phyloP scores from a whole-genome alignment of 1,140 invertebrate genomes.

The Potamilus streckersoni region DNA sequence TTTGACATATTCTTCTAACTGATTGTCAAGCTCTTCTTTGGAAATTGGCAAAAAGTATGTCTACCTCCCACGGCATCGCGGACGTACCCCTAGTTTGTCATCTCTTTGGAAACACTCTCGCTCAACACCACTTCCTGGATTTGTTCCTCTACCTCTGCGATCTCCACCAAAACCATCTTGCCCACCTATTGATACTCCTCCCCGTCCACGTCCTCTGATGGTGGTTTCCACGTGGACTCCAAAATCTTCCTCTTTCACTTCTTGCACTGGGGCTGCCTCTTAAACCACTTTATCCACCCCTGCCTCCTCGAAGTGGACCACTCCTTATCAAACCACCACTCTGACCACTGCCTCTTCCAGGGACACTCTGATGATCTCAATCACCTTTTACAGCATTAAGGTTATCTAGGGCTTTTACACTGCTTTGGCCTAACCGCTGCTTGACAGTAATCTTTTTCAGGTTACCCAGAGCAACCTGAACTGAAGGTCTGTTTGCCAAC shows the following conservation, averaged over 20 bases:
- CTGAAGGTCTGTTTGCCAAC: conserved; percentile 70
- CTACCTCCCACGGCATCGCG: conserved; percentile 26
- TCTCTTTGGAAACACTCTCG: conserved; percentile 37
- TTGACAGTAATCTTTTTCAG: conserved; percentile 50
- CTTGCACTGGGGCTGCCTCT: conserved; percentile 37
- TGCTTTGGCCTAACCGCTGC: conserved; percentile 64
- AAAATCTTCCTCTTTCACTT: no score
- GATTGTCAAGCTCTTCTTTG: conserved; percentile 72
- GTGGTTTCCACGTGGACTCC: no score
- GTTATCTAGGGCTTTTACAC: conserved; percentile 60
- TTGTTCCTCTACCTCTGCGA: conserved; percentile 23
- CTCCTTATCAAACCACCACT: conserved; percentile 34
- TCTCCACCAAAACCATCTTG: conserved; percentile 14
- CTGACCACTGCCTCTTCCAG: conserved; percentile 31
- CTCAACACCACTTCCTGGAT: conserved; percentile 14
- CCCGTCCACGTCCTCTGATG: no score
- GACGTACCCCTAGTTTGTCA: conserved; percentile 25
- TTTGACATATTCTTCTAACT: conserved; percentile 75
- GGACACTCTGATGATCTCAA: conserved; percentile 2
- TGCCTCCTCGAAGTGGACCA: background rate
- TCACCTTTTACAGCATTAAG: conserved; percentile 38
- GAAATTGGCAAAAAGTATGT: conserved; percentile 46
- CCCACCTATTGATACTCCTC: background rate
- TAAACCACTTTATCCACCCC: conserved; percentile 22
- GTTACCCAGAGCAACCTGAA: conserved; percentile 64